Conservation (phyloP, 2,888 invertebrate genomes). For the Ceraclea dissimilis region DNA sequence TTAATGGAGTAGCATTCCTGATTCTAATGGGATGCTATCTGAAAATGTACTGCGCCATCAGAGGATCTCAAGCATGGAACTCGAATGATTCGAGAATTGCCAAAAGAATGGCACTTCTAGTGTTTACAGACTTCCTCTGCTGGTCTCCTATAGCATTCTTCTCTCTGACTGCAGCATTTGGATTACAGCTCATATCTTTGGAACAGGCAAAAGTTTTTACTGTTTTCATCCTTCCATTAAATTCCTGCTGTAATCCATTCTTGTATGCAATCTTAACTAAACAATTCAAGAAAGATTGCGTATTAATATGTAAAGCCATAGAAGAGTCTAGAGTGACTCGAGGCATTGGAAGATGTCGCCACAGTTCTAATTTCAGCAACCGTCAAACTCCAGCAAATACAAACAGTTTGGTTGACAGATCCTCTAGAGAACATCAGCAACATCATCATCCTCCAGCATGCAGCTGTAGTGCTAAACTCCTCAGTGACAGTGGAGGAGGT, state of each 20-base stretch:
- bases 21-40: slow-evolving; percentile 93
- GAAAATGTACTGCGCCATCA: slow-evolving; percentile 95
- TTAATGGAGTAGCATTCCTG: slow-evolving; percentile 90
- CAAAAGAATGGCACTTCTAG: slow-evolving; percentile 91
- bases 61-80: slow-evolving; percentile 97
- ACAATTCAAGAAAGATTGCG: slow-evolving; percentile 96
- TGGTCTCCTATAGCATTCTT: slow-evolving; percentile 98
- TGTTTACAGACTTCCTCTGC: slow-evolving; percentile 95
- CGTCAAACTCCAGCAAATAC: slow-evolving; percentile 82
- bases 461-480: slow-evolving; percentile 48
- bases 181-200: slow-evolving; percentile 80
- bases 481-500: slow-evolving; percentile 43
- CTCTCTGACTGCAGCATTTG: slow-evolving; percentile 88
- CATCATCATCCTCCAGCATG: slow-evolving; percentile 54
- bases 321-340: slow-evolving; percentile 88
- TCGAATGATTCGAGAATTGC: slow-evolving; percentile 95
- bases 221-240: slow-evolving; percentile 90
- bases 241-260: slow-evolving; percentile 97
- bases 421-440: slow-evolving; percentile 65
- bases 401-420: slow-evolving; percentile 73
- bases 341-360: slow-evolving; percentile 78
- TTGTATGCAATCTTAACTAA: slow-evolving; percentile 96
- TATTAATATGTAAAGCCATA: slow-evolving; percentile 90
- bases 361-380: slow-evolving; percentile 82
- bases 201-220: slow-evolving; percentile 96